Conservation (phyloP, 2,113 vertebrate genomes). For the Carettochelys insculpta region DNA sequence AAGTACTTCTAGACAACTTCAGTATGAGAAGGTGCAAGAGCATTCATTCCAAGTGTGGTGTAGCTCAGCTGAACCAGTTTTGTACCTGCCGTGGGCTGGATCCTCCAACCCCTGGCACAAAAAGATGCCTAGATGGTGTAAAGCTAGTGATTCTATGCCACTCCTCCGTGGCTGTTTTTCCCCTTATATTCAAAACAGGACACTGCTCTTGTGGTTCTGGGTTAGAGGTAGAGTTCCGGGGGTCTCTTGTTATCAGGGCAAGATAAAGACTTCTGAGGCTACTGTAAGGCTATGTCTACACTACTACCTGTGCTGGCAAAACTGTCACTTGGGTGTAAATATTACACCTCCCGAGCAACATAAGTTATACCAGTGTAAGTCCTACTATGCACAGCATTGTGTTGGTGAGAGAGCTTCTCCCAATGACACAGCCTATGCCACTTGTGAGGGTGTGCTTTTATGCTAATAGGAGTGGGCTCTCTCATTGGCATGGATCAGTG, state of each 20-base stretch:
- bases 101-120: not conserved
- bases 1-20: not conserved
- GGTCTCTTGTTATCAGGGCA: not conserved
- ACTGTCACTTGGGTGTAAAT: no score
- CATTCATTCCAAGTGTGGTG: not conserved
- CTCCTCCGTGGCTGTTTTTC: not conserved
- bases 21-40: not conserved
- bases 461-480: not conserved
- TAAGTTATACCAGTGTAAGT: no score
- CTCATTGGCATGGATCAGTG: no score
- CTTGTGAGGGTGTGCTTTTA: not conserved
- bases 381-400: no score
- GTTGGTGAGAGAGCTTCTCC: no score
- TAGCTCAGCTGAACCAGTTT: not conserved
- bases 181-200: not conserved
- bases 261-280: not conserved
- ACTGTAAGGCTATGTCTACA: not conserved
- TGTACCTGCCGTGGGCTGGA: not conserved
- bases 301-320: no score
- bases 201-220: fast-evolving
- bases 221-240: not conserved
- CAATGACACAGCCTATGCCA: no score
- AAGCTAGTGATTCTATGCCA: not conserved
- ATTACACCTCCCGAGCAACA: no score
- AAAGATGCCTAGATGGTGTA: not conserved